These are phyloP conservation scores for human DNA, from an alignment of 2,113 vertebrate species.

Conservation along the genomic window GRCh38 chr1:185091001-185091500, in stretches of 20 bases:
- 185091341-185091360: not conserved
- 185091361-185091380: constrained; percentile 3
- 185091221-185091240: not conserved
- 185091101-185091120: not conserved
- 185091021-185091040: constrained; percentile 19
- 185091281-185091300: not conserved
- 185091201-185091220: not conserved
- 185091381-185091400: not conserved
- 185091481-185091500: constrained; percentile 30
- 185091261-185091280: not conserved
- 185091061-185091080: constrained; percentile 14
- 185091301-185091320: not conserved
- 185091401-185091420: not conserved
- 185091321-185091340: not conserved
- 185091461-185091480: not conserved
- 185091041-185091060: constrained; percentile 33
- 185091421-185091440: not conserved
- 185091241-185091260: not conserved
- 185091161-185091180: not conserved
- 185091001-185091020: not conserved
- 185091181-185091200: not conserved
- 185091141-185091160: not conserved
- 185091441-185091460: not conserved
- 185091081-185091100: constrained; percentile 6
- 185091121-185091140: not conserved